Conservation (phyloP, 35 echinoderm and acorn worm genomes). For the Stichopus chloronotus region DNA sequence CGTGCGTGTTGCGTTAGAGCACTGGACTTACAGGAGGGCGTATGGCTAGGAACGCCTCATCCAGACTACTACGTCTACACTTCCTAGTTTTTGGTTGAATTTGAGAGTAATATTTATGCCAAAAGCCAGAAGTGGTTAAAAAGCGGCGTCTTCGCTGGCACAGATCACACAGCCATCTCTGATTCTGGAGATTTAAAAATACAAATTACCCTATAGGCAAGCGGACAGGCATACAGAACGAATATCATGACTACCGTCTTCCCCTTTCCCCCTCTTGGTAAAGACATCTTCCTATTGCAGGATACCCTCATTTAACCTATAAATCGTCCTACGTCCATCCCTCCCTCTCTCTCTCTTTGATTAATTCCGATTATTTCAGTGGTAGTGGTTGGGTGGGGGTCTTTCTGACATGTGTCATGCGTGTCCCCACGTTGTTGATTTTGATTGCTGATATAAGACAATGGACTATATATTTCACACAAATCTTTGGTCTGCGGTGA, state of each 20-base stretch:
- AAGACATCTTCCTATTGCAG: neutral
- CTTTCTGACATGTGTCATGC: too few relatives aligned
- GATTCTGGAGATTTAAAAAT: conserved; percentile 75
- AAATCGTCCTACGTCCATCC: too few relatives aligned
- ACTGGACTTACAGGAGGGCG: conserved; percentile 43
- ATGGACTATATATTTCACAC: too few relatives aligned
- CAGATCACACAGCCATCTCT: conserved; percentile 91
- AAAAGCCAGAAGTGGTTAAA: conserved; percentile 85
- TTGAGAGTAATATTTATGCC: conserved; percentile 78
- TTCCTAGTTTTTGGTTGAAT: conserved; percentile 28
- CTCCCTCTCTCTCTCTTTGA: too few relatives aligned
- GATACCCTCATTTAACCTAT: too few relatives aligned
- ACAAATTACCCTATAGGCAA: conserved; percentile 8
- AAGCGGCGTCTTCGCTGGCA: conserved; percentile 86
- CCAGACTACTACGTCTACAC: conserved; percentile 85
- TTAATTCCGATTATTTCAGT: too few relatives aligned
- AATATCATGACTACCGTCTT: neutral
- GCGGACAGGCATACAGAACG: neutral
- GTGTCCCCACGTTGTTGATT: too few relatives aligned
- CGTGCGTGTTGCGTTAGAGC: conserved; percentile 26
- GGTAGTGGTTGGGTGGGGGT: too few relatives aligned
- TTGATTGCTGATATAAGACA: too few relatives aligned
- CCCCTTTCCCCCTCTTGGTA: neutral
- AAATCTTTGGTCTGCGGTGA: too few relatives aligned
- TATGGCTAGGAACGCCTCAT: conserved; percentile 86